Conservation (phyloP, 2,797 vertebrate genomes). For the Notoglanidium macrostoma region DNA sequence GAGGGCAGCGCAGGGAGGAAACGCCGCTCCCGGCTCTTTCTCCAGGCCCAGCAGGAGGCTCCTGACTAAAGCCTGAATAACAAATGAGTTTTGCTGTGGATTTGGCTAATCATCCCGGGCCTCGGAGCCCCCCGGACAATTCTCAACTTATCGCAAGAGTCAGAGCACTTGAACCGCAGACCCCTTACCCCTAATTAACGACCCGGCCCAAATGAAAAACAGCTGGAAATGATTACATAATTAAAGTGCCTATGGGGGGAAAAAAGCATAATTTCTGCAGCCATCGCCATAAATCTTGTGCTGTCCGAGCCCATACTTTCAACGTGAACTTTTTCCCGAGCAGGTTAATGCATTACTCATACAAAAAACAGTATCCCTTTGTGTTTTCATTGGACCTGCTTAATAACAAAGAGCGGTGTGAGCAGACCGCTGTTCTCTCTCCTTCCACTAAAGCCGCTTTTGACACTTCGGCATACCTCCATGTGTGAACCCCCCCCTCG, state of each 20-base stretch:
- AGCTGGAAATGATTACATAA: slow-evolving; percentile 99
- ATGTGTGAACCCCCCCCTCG: slow-evolving; percentile 60
- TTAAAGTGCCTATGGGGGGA: slow-evolving; percentile 91
- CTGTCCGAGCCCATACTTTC: slow-evolving; percentile 87
- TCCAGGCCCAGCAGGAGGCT: slow-evolving; percentile 68
- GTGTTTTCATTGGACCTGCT: slow-evolving; percentile 88
- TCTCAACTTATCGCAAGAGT: slow-evolving; percentile 75
- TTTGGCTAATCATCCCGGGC: slow-evolving; percentile 75
- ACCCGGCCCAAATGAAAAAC: slow-evolving; percentile 86
- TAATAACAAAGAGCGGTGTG: slow-evolving; percentile 84
- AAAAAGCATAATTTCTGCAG: slow-evolving; percentile 96
- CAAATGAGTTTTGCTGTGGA: slow-evolving; percentile 77
- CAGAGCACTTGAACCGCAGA: slow-evolving; percentile 79
- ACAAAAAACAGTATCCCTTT: slow-evolving; percentile 91
- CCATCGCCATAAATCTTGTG: slow-evolving; percentile 97
- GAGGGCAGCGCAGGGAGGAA: slow-evolving; percentile 65
- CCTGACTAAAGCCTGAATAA: slow-evolving; percentile 71
- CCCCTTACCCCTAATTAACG: slow-evolving; percentile 88
- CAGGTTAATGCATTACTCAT: slow-evolving; percentile 92
- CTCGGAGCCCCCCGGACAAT: slow-evolving; percentile 65
- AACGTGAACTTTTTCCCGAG: slow-evolving; percentile 81
- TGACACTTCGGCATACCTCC: slow-evolving; percentile 70
- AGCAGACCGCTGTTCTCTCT: slow-evolving; percentile 43
- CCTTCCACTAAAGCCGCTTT: slow-evolving; percentile 54
- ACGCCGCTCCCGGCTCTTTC: slow-evolving; percentile 64